Base-by-base conservation (phyloP, 2,888 invertebrate genomes). In the Stenurella melanura region DNA sequence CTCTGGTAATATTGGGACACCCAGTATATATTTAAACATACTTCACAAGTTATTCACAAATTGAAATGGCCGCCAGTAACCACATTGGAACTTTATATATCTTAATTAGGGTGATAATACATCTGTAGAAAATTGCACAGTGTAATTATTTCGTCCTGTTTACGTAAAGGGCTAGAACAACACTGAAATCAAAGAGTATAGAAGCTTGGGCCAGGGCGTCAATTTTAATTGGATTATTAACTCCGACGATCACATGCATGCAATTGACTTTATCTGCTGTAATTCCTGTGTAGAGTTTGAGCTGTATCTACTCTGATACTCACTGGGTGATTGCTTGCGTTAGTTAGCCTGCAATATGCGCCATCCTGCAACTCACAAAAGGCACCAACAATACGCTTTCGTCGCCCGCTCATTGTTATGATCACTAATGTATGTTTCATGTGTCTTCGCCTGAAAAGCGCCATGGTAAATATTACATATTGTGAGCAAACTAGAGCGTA, bases 361-460 rank as follows among this genome's bases (percentile, higher is more conserved):
- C 19, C 54, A 19, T 19, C 60, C 50, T 15, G 42, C 42, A 15
- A 10, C 17, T 57, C 15, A 18, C 57, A 57, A 19, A 19, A 19
- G 58, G 21, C 58, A 3, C 21, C 15, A 42, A 61, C 70, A 70
- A 70, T 60, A 38, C 18, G 70, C 26, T 18, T 67, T 67, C 30
- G 67, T 67, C 67, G 38, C 38, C 19, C 34, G 70, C 50, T 61
- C 72, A 72, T 61, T 72, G 63, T 72, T 63, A 72, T 50, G 50
- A 63, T 21, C 72, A 30, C 72, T 72, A 72, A 72, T 72, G 72
- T 63, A 72, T 54, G 63, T 72, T 72, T 72, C 63, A 72, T 72
- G 63, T 72, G 72, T 72, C 61, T 61, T 50, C 61, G 30, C 42
- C 72, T 50, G 63, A 54, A 63, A 63, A 50, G 61, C 18, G 34